Evolutionary conservation across 1,140 invertebrate genomes (phyloP).

Genomic region (Caenorhabditis tropicalis): DNA sequence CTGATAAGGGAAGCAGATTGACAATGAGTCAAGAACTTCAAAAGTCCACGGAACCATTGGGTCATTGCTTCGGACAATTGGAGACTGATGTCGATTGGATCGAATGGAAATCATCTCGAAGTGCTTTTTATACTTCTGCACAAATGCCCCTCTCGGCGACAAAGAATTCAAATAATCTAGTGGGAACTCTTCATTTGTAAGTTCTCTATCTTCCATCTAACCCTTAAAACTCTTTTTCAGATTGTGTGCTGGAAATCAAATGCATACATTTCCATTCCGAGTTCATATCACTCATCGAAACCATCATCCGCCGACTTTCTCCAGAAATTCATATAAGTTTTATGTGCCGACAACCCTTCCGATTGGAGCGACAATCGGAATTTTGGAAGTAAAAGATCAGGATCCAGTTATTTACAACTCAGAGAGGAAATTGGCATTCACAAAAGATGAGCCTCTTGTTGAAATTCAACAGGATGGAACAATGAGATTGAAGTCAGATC

Average conservation of each 20-base stretch:
- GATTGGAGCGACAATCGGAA: conserved; percentile 16
- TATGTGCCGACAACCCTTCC: conserved; percentile 52
- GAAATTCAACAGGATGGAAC: conserved; percentile 47
- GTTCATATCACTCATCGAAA: conserved; percentile 55
- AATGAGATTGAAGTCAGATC: conserved; percentile 37
- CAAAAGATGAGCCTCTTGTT: conserved; percentile 49
- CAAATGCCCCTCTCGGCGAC: conserved; percentile 4
- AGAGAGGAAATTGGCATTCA: conserved; percentile 48
- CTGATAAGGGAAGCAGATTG: conserved; percentile 50
- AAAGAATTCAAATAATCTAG: conserved; percentile 25
- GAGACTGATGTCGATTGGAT: conserved; percentile 56
- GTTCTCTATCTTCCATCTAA: neutral
- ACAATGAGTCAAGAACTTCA: conserved; percentile 54
- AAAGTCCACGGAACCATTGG: conserved; percentile 46
- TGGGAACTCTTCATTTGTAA: conserved; percentile 48
- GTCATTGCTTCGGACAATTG: conserved; percentile 54
- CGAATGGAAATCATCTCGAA: conserved; percentile 44
- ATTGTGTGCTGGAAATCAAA: conserved; percentile 51
- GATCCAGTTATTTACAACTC: conserved; percentile 60
- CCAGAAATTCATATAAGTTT: conserved; percentile 29
- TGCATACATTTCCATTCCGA: conserved; percentile 49
- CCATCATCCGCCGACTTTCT: conserved; percentile 54
- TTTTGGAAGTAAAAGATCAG: conserved; percentile 53
- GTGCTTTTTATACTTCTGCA: conserved; percentile 44
- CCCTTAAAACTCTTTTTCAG: neutral